Evolutionary conservation across 1,140 invertebrate genomes (phyloP), one percentile per base, ranked within the genome.

Genomic region (Pristionchus pacificus): DNA sequence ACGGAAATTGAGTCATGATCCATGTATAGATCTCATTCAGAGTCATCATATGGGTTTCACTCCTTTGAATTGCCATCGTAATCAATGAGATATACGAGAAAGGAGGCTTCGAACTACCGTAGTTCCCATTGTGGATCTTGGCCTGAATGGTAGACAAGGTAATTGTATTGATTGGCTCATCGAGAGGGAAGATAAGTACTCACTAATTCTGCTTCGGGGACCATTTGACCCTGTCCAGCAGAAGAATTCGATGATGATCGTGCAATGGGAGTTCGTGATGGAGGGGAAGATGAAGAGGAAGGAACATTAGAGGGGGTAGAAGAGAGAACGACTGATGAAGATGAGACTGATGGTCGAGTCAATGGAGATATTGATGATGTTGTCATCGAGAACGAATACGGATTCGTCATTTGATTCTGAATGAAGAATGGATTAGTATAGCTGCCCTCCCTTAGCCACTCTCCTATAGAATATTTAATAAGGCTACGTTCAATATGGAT

Each of bases 81-180:
- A 98, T 98, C 55, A 99, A 89, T 30, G 92, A 95, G 80, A 98
- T 98, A 88, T 99, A 99, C 1, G 93, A 96, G 81, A 98, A 98
- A 0, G 96, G 93, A 1, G 96, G 96, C 85, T 98, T 98, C 14
- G 95, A 93, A 85, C 96, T 93, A 10, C 95, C 95, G 85, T 97
- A 98, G 80, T 90, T 93, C 60, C 95, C 88, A n/a, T n/a, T n/a
- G n/a, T n/a, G n/a, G n/a, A n/a, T n/a, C n/a, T n/a, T n/a, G n/a
- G n/a, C n/a, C n/a, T n/a, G n/a, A n/a, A n/a, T n/a, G n/a, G n/a
- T n/a, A n/a, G n/a, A n/a, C n/a, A n/a, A n/a, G n/a, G n/a, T n/a
- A n/a, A n/a, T n/a, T n/a, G n/a, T n/a, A n/a, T n/a, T n/a, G n/a
- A n/a, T n/a, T n/a, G n/a, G n/a, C n/a, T n/a, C n/a, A n/a, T n/a